Percentiles rank a stretch among this genome's conserved stretches.
These are phyloP conservation scores for Amphipyra berbera DNA, from an alignment of 2,888 invertebrate genomes.

Conservation along the genomic window DNA sequence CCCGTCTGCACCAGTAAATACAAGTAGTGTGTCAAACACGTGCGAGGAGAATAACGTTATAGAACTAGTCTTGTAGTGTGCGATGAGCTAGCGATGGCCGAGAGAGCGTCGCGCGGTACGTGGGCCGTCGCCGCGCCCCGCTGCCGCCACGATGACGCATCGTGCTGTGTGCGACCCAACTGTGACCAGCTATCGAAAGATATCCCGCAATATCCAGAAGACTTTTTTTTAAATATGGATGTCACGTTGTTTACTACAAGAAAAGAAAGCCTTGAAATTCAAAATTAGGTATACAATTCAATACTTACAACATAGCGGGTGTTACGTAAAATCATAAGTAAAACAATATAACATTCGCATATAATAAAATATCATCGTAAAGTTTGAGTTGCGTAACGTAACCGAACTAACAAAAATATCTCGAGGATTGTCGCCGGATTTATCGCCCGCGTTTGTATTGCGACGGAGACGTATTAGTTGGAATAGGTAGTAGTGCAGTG, in stretches of 20 bases:
- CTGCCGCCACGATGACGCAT: conserved; percentile 82
- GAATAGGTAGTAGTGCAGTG: conserved; percentile 75
- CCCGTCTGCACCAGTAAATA: conserved; percentile 12
- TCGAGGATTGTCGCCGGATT: conserved; percentile 55
- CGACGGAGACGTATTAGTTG: conserved; percentile 64
- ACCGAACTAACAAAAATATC: conserved; percentile 25
- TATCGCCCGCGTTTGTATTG: conserved; percentile 48
- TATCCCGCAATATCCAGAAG: conserved; percentile 16
- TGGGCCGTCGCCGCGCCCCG: conserved; percentile 76
- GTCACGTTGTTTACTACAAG: no score
- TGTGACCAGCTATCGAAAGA: conserved; percentile 33
- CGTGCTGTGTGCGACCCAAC: conserved; percentile 57
- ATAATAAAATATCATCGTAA: neutral
- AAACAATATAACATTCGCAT: no score
- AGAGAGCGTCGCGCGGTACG: conserved; percentile 66
- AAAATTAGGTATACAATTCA: no score
- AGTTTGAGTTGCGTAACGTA: conserved; percentile 9
- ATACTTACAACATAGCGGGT: no score
- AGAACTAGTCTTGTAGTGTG: conserved; percentile 27
- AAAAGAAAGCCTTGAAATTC: no score
- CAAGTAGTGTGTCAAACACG: conserved; percentile 67
- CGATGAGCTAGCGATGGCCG: conserved; percentile 41
- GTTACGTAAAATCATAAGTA: no score
- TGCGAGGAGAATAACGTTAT: conserved; percentile 57
- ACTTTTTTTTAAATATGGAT: no score